phyloP scores from a whole-genome alignment of 2,888 invertebrate genomes.

The Acanthosepion pharaonis region DNA sequence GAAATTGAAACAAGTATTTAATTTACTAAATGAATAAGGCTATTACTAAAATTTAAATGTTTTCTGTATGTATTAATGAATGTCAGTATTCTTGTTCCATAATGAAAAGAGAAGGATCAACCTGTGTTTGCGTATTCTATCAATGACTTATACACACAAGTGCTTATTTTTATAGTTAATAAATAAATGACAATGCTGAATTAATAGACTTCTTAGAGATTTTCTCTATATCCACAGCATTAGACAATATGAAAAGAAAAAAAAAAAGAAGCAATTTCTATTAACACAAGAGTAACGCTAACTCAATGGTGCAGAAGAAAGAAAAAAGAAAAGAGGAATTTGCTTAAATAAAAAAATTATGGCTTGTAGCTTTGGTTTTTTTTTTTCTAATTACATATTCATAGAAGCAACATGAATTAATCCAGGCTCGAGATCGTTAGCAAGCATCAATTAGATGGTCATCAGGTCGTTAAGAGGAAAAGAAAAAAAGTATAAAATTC shows the following conservation, averaged over 20 bases:
- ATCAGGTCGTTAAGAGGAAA: not conserved
- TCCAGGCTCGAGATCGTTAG: not conserved
- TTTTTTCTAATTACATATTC: not conserved
- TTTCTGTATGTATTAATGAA: too few relatives aligned
- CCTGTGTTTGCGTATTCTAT: not conserved
- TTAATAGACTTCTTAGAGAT: constrained; percentile 2
- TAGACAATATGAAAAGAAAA: not conserved
- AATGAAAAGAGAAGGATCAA: too few relatives aligned
- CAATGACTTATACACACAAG: not conserved
- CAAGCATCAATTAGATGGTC: not conserved
- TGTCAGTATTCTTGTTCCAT: too few relatives aligned
- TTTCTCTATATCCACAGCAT: not conserved
- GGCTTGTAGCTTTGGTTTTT: not conserved
- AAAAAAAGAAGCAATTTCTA: not conserved
- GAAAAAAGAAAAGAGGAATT: not conserved
- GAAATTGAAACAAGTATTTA: too few relatives aligned
- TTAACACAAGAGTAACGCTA: not conserved
- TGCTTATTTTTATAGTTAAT: not conserved
- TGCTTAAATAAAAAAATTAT: not conserved
- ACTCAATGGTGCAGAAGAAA: not conserved
- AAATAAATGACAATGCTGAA: not conserved
- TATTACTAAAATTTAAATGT: too few relatives aligned
- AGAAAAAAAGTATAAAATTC: not conserved
- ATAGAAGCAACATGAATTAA: not conserved
- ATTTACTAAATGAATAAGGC: too few relatives aligned